Evolutionary conservation across 2,797 vertebrate species (phyloP), one percentile per base, ranked within the genome.

Genomic region (Danio tinwini): DNA sequence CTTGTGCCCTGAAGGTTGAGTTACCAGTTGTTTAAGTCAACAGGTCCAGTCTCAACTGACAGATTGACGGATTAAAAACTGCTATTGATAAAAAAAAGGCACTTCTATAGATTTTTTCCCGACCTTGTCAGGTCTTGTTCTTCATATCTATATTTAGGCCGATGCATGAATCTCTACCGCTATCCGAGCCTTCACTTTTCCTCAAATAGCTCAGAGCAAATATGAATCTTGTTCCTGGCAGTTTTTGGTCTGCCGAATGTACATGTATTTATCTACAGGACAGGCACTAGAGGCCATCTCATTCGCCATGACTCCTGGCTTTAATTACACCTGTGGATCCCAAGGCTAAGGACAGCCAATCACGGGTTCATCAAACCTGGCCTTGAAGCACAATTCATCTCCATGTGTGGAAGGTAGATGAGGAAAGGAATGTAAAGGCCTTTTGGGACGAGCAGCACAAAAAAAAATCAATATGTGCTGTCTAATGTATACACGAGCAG

Each of bases 401-500:
- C 55, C 40, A 77, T 78, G 80, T 71, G 78, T 64, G 40, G 78
- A 74, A 83, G 59, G 73, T 42, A 77, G 21, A 63, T 55, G 73
- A 55, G 37, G 58, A 74, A 49, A 50, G 56, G 49, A 77, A 21
- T 16, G 83, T 78, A 77, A 71, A 77, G 63, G 69, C 19, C 75
- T 2, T 74, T 75, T 81, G 68, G 61, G 44, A 13, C 71, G 44
- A 76, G 76, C 55, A 74, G 21, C 49, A 17, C 14, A 53, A 80
- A 83, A 29, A n/a, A 29, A 87, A 91, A 90, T 91, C 88, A 84
- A 87, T 86, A 85, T 44, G 68, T 67, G 72, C 53, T 78, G 76
- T 83, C 63, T 89, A 89, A 90, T 88, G 80, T 87, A 89, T 87
- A 84, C 74, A 83, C 72, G 84, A 68, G 73, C 68, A 12, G 76